Percentiles rank a stretch among this genome's conserved stretches.
phyloP scores from a whole-genome alignment of 2,797 vertebrate species.

The Etheostoma perlongum region DNA sequence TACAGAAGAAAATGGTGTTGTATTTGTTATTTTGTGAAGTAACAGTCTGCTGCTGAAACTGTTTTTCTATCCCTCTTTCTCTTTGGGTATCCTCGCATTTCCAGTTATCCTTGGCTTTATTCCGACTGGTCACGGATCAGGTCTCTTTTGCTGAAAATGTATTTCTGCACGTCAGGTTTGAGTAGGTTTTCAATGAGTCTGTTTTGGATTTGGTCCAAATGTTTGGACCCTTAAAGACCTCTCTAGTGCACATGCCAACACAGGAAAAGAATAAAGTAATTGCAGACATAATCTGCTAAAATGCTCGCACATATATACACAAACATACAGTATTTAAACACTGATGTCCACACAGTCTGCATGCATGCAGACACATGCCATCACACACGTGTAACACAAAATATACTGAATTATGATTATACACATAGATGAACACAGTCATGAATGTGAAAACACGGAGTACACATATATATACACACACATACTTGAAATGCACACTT shows the following conservation, averaged over 20 bases:
- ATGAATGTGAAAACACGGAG: slow-evolving; percentile 32
- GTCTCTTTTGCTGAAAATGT: background rate
- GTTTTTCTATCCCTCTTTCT: background rate
- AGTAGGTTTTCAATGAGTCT: background rate
- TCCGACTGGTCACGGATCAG: background rate
- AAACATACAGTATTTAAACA: background rate
- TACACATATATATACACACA: slow-evolving; percentile 4
- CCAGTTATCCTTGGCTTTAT: background rate
- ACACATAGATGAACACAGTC: slow-evolving; percentile 17
- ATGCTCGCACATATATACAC: background rate
- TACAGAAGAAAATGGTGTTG: background rate
- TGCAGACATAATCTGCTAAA: background rate
- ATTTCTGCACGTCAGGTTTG: slow-evolving; percentile 4
- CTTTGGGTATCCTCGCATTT: background rate
- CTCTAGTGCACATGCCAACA: background rate
- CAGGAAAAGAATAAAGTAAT: background rate
- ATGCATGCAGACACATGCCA: background rate
- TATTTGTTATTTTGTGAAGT: background rate
- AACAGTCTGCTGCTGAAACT: background rate
- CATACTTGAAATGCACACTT: slow-evolving; percentile 35
- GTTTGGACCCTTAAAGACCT: background rate
- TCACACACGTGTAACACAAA: background rate
- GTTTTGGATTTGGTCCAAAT: background rate
- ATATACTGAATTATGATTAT: slow-evolving; percentile 11
- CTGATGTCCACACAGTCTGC: background rate